These are phyloP conservation scores for Lepidothrix coronata DNA, from an alignment of 2,113 vertebrate species.

Conservation along the genomic window DNA sequence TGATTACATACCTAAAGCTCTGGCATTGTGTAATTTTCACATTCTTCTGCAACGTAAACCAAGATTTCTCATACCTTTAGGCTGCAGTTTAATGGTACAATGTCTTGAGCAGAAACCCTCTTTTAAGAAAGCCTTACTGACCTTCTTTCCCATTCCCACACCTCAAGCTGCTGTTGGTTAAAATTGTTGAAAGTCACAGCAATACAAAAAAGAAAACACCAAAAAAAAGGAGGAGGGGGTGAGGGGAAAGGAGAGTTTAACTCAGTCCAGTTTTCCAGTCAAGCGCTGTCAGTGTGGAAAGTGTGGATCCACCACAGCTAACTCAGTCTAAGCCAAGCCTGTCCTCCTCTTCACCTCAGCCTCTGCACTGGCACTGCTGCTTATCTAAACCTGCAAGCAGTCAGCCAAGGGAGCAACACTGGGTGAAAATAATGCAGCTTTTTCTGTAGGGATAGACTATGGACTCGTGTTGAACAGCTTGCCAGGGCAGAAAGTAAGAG, in stretches of 20 bases:
- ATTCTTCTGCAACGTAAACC: neutral
- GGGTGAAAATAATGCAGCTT: accelerated
- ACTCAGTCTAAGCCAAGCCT: neutral
- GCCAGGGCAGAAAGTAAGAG: neutral
- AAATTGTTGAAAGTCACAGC: neutral
- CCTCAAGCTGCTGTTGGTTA: neutral
- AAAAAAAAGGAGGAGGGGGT: accelerated
- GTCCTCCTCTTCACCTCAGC: neutral
- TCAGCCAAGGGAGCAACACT: neutral
- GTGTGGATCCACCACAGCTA: neutral
- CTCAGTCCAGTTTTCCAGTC: neutral
- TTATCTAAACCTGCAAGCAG: neutral
- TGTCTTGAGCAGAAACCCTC: neutral
- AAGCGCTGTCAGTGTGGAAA: neutral
- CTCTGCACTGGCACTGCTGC: neutral
- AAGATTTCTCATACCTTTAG: neutral
- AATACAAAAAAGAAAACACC: neutral
- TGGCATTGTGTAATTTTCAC: neutral
- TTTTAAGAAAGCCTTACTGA: neutral
- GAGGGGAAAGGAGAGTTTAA: neutral
- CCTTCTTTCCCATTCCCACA: neutral
- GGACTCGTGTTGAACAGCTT: neutral
- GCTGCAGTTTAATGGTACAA: neutral
- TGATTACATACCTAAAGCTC: neutral
- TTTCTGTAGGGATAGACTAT: neutral